Conservation (phyloP, 2,888 invertebrate species). For the Cephus runcator region DNA sequence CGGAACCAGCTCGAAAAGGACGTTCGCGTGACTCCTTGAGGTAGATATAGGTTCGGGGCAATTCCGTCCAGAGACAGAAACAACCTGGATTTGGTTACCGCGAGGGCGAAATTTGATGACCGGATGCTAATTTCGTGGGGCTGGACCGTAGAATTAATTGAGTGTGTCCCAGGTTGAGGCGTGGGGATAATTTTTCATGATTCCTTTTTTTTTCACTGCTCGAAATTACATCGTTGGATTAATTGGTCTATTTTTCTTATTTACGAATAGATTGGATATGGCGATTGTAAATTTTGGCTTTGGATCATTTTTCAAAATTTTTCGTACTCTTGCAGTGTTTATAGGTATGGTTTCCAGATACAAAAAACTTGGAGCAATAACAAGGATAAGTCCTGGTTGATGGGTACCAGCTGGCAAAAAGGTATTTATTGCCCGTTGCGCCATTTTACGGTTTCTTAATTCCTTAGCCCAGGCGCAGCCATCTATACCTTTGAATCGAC, state of each 20-base stretch:
- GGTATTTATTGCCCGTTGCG: constrained; percentile 58
- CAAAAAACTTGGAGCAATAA: not conserved
- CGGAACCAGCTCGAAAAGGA: constrained; percentile 1
- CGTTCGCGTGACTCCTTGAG: constrained; percentile 12
- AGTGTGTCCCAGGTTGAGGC: constrained; percentile 26
- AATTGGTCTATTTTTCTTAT: not conserved
- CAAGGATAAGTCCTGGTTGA: not conserved
- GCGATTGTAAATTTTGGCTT: not conserved
- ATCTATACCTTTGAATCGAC: constrained; percentile 24
- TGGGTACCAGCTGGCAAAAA: constrained; percentile 53
- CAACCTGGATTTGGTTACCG: constrained; percentile 28
- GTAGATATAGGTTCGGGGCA: not conserved
- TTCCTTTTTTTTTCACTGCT: constrained; percentile 1
- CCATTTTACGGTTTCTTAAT: constrained; percentile 59
- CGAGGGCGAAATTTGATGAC: constrained; percentile 35
- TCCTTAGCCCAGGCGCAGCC: constrained; percentile 32
- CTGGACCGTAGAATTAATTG: constrained; percentile 38
- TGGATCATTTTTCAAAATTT: not conserved
- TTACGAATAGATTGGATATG: not conserved
- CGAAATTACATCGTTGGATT: not conserved
- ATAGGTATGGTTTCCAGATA: not conserved
- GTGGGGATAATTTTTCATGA: not conserved
- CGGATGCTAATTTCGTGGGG: constrained; percentile 35
- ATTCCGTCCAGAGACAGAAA: not conserved
- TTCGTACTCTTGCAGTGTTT: not conserved